These are phyloP conservation scores for Lophotriccus pileatus DNA, from an alignment of 2,797 vertebrate genomes.

Conservation along the genomic window DNA sequence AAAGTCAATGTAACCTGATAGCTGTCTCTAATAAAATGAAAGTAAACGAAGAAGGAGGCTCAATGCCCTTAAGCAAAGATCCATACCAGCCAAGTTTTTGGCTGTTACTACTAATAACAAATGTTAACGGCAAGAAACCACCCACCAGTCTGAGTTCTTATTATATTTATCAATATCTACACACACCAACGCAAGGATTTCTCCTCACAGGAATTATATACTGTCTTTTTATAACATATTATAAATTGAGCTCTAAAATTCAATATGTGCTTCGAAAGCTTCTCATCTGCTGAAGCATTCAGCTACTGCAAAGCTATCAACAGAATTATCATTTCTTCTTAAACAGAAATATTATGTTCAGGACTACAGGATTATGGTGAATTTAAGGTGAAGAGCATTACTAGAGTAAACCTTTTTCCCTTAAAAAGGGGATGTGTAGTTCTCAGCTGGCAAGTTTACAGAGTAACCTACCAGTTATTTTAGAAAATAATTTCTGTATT, in stretches of 20 bases:
- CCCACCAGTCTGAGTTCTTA: neutral
- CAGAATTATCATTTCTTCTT: neutral
- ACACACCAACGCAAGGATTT: neutral
- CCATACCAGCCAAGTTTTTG: neutral
- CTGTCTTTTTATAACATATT: neutral
- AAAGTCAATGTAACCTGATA: neutral
- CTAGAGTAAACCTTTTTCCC: neutral
- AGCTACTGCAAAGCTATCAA: neutral
- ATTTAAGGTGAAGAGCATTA: neutral
- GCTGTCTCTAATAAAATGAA: neutral
- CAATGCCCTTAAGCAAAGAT: neutral
- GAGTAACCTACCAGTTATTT: neutral
- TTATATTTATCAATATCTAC: neutral
- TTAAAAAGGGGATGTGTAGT: neutral
- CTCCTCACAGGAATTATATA: neutral
- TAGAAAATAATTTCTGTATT: neutral
- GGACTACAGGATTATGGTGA: neutral
- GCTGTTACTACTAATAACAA: neutral
- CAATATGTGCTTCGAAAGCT: neutral
- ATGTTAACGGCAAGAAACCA: neutral
- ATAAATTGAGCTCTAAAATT: neutral
- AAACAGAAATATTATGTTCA: neutral
- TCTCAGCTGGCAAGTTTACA: neutral
- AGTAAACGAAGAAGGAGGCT: neutral
- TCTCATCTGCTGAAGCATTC: neutral